Base-by-base conservation (phyloP, 2,888 invertebrate genomes). In the Dyspetes luteomarginatus region DNA sequence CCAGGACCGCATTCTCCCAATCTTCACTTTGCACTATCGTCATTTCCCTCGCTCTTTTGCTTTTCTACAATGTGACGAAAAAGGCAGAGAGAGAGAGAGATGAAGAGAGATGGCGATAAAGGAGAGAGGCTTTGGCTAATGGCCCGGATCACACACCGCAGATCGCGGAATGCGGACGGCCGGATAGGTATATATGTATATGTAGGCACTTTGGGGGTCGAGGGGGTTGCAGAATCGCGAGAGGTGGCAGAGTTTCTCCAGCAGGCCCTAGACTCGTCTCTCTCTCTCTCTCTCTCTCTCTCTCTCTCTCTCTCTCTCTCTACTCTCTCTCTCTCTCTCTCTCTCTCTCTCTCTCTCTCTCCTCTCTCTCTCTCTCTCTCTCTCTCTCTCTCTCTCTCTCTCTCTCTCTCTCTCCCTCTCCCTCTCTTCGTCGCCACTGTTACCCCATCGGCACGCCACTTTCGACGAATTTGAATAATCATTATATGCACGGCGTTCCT, bases 391-490 rank as follows among this genome's bases (percentile, higher is more conserved):
- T 48, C 67, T 41, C 36, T 36, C 60, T 36, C 30, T 55, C 65
- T 30, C 48, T 15, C 36, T 56, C 65, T 60, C 67, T 22, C 26
- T 58, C 65, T 58, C 28, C 26, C 26, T 26, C 36, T 24, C 41
- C 28, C 50, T 22, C 64, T 4, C 28, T 41, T 26, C 19, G 4
- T 45, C 69, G 55, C 19, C 45, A 41, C 62, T 41, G 48, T 71
- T 80, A 56, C 76, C 68, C 50, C 68, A 60, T 28, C 52, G 48
- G 30, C 55, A 72, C 80, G 71, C 84, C 86, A 83, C 87, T 86
- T 87, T 85, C 84, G 85, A 88, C 88, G 84, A 81, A 91, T 91
- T 91, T 91, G 90, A 91, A 91, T 91, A 90, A 90, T 91, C 89
- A 91, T 91, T 90, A 90, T 90, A 91, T 91, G 91, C 91, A 84